A percentile compares a stretch with the other conserved stretches of the same genome.
These are phyloP conservation scores for Lingula anatina DNA, from an alignment of 2,888 invertebrate genomes.

Conservation along the genomic window DNA sequence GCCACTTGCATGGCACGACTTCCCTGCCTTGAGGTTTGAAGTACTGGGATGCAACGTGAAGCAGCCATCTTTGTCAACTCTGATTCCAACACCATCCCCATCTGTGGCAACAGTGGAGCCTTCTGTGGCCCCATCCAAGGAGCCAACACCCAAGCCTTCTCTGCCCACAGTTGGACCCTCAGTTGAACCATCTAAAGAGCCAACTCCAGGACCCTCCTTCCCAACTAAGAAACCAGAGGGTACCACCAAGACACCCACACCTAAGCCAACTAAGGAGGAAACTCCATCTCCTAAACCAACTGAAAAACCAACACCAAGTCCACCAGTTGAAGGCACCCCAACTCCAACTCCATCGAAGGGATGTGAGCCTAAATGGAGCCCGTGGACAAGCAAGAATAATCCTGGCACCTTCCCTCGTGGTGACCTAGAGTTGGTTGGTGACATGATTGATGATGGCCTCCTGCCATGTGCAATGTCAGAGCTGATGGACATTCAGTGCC, in stretches of 20 bases:
- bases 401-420: too few species aligned
- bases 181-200: too few species aligned
- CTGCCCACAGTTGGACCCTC: too few species aligned
- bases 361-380: too few species aligned
- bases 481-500: slow-evolving; percentile 31
- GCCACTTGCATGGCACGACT: slow-evolving; percentile 25
- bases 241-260: slow-evolving; percentile 13
- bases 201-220: too few species aligned
- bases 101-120: not conserved
- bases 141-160: too few species aligned
- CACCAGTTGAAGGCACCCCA: slow-evolving; percentile 8
- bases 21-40: slow-evolving; percentile 29
- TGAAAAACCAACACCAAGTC: slow-evolving; percentile 5
- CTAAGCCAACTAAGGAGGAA: slow-evolving; percentile 1
- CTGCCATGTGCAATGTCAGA: slow-evolving; percentile 30
- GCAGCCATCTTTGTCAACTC: not conserved
- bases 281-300: slow-evolving; percentile 3
- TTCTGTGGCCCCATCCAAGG: too few species aligned
- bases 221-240: too few species aligned
- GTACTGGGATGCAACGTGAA: slow-evolving; percentile 20
- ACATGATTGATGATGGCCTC: too few species aligned
- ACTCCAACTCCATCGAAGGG: slow-evolving; percentile 13
- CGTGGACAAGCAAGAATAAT: too few species aligned
- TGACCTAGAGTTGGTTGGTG: too few species aligned
- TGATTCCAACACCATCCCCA: not conserved